Conservation (phyloP, 2,888 invertebrate species). For the Eupithecia insigniata region DNA sequence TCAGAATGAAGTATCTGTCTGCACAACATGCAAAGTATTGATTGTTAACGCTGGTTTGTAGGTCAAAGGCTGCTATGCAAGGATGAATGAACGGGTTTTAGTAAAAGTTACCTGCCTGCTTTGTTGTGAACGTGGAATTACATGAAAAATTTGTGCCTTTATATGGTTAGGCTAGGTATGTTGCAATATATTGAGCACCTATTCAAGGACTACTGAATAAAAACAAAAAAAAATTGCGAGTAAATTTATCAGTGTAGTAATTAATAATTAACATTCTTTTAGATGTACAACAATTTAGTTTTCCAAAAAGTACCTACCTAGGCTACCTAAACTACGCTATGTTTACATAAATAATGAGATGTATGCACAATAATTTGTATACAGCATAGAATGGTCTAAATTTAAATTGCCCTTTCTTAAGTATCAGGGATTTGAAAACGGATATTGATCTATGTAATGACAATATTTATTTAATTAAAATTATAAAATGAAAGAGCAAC, state of each 20-base stretch:
- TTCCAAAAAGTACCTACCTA: too few relatives aligned
- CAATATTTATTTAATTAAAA: background rate
- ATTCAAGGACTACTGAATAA: background rate
- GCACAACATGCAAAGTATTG: conserved; percentile 32
- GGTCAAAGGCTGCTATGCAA: conserved; percentile 21
- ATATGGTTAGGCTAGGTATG: background rate
- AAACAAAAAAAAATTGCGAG: background rate
- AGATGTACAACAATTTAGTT: background rate
- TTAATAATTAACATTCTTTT: background rate
- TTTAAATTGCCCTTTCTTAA: background rate
- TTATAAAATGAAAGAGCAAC: background rate
- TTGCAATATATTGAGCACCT: background rate
- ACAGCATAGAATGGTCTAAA: background rate
- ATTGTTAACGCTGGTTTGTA: conserved; percentile 28
- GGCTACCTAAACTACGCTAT: background rate
- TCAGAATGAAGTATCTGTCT: conserved; percentile 4
- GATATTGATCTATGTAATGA: background rate
- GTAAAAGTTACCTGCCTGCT: background rate
- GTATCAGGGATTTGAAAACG: background rate
- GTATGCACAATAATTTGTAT: background rate
- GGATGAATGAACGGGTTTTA: conserved; percentile 11
- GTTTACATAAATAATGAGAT: background rate
- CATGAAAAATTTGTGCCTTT: background rate
- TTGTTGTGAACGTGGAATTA: background rate
- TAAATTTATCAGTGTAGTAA: background rate